A percentile compares a stretch with the other conserved stretches of the same genome.
phyloP scores from a whole-genome alignment of 2,888 invertebrate genomes.

The Temnothorax ravouxi region DNA sequence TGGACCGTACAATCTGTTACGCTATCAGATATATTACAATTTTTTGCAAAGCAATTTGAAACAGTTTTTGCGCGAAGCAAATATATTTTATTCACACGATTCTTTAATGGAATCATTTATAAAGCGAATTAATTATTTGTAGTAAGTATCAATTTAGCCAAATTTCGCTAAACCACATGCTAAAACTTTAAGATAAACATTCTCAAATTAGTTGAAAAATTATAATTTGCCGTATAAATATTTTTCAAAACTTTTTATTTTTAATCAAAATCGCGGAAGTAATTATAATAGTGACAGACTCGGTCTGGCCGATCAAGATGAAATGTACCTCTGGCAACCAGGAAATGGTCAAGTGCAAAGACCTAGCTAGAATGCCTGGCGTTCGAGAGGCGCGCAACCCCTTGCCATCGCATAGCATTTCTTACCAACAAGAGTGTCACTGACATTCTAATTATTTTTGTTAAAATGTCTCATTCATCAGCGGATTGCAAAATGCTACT shows the following conservation, averaged over 20 bases:
- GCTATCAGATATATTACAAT: background rate
- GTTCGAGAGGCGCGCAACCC: conserved; percentile 73
- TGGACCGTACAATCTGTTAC: background rate
- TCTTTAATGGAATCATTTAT: background rate
- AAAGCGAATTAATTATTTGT: background rate
- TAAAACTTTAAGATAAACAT: background rate
- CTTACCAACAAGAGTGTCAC: conserved; percentile 25
- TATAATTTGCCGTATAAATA: background rate
- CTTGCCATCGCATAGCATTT: conserved; percentile 56
- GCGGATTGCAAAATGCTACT: conserved; percentile 62
- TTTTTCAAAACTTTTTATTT: conserved; percentile 1
- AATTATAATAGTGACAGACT: conserved; percentile 34
- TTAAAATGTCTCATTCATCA: conserved; percentile 75
- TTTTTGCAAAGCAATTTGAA: background rate
- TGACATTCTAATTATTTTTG: conserved; percentile 65
- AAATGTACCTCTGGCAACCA: conserved; percentile 76
- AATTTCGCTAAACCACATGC: background rate
- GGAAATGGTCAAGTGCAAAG: conserved; percentile 83
- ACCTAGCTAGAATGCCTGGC: conserved; percentile 80
- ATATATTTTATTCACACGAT: background rate
- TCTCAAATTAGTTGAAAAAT: background rate
- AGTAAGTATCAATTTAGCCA: background rate
- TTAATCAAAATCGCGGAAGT: conserved; percentile 1
- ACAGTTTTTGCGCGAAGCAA: background rate
- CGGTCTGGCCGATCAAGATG: conserved; percentile 39